Evolutionary conservation across 2,797 vertebrate species (phyloP), one percentile per base, ranked within the genome.

Genomic region (Nyctalus aviator): DNA sequence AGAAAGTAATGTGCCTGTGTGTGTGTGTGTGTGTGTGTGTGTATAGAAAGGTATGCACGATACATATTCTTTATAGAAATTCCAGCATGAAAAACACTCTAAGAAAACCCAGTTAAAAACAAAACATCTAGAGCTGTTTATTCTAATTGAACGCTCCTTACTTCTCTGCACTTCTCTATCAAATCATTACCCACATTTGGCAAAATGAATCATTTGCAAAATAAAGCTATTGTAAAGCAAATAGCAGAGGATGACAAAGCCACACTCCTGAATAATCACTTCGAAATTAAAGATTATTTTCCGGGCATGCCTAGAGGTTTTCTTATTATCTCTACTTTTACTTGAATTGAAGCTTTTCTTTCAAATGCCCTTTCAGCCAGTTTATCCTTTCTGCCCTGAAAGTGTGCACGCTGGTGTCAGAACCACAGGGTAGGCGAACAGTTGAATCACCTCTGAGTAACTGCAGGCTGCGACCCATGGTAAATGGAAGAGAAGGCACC

Each of bases 281-380:
- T 90, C 48, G 11, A 44, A 89, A 78, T 59, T 37, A 59, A 84
- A 91, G 86, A 32, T 30, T 48, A 75, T 82, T 84, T 68, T 91
- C 59, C 53, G 21, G 4, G 57, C 13, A 11, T 30, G 35, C 41
- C 41, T 57, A 30, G 64, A 83, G 69, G 89, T 83, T 90, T 83
- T 46, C 30, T n/a, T 57, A 71, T 23, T 50, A 32, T 11, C 30
- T 93, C 86, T 27, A 9, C n/a, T 59, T 73, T 66, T 78, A 55
- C 15, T 86, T 2, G 6, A 30, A 30, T 7, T 50, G 69, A 44
- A 77, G 2, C 14, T 95, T 95, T 32, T 96, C 95, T 95, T 53
- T 78, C 93, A 84, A 95, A 97, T 37, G 79, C 53, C 72, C n/a
- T 85, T 84, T 90, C 44, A 50, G 69, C 64, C 77, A 64, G 68